A percentile compares a stretch with the other conserved stretches of the same genome.
These are phyloP conservation scores for Nomada fucata DNA, from an alignment of 2,888 invertebrate genomes.

Conservation along the genomic window DNA sequence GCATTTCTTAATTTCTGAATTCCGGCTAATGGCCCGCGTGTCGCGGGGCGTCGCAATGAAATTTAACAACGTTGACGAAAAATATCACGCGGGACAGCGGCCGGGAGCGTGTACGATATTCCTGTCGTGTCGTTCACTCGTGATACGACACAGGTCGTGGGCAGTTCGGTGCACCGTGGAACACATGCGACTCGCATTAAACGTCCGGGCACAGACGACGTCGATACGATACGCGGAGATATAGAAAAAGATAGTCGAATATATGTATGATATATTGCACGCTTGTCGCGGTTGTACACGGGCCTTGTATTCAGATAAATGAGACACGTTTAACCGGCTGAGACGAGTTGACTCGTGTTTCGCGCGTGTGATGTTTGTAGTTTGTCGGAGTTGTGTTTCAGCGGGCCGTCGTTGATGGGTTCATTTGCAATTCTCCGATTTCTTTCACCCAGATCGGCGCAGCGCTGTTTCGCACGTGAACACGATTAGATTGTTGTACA, in stretches of 20 bases:
- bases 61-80: not conserved
- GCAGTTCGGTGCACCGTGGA: slow-evolving; percentile 19
- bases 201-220: slow-evolving; percentile 25
- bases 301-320: slow-evolving; percentile 58
- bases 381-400: slow-evolving; percentile 47
- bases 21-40: too few species aligned
- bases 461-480: not conserved
- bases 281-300: slow-evolving; percentile 39
- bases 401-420: slow-evolving; percentile 49
- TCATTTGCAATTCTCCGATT: slow-evolving; percentile 50
- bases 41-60: too few species aligned
- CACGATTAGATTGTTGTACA: slow-evolving; percentile 11
- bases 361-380: slow-evolving; percentile 51
- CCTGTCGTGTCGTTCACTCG: slow-evolving; percentile 32
- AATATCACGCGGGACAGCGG: slow-evolving; percentile 5
- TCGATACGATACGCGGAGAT: slow-evolving; percentile 46
- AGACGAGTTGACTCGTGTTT: slow-evolving; percentile 59
- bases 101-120: slow-evolving; percentile 30
- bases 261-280: slow-evolving; percentile 56
- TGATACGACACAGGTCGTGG: slow-evolving; percentile 33
- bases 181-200: slow-evolving; percentile 31
- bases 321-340: slow-evolving; percentile 61
- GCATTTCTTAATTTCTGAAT: too few species aligned
- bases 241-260: slow-evolving; percentile 53
- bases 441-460: slow-evolving; percentile 38